Conservation (phyloP, 92 coral and sea anemone genomes). For the Diadumene lineata region DNA sequence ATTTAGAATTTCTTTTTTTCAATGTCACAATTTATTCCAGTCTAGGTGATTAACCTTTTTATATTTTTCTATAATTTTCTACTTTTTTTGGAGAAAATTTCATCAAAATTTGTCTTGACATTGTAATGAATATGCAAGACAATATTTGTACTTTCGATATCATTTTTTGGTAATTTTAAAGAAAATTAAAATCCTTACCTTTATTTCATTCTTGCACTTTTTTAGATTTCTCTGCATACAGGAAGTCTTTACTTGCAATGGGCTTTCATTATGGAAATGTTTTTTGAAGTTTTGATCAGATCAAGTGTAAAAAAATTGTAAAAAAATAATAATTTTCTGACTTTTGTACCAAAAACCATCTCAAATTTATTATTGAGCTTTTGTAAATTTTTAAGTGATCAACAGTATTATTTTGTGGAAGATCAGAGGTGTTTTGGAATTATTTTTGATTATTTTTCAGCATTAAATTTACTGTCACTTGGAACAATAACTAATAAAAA, state of each 20-base stretch:
- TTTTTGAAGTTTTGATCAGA: too few relatives aligned
- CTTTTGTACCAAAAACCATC: neutral
- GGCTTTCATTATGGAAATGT: neutral
- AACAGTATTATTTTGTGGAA: neutral
- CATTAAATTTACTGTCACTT: neutral
- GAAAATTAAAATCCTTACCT: neutral
- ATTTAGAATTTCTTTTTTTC: too few relatives aligned
- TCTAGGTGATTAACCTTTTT: too few relatives aligned
- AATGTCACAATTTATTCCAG: too few relatives aligned
- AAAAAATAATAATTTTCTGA: too few relatives aligned
- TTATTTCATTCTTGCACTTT: neutral
- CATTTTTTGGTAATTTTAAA: too few relatives aligned
- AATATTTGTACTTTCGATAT: too few relatives aligned
- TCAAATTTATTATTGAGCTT: neutral
- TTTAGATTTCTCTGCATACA: neutral
- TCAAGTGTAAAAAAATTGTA: too few relatives aligned
- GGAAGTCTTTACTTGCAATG: neutral
- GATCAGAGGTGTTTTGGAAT: neutral
- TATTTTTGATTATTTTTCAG: neutral
- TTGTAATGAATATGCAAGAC: too few relatives aligned
- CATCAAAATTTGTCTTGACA: neutral
- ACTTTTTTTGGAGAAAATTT: neutral
- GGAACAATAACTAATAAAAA: too few relatives aligned
- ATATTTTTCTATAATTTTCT: neutral
- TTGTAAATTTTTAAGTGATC: neutral